Evolutionary conservation across 2,888 invertebrate genomes (phyloP).

Genomic region (Ypsolopha sequella): DNA sequence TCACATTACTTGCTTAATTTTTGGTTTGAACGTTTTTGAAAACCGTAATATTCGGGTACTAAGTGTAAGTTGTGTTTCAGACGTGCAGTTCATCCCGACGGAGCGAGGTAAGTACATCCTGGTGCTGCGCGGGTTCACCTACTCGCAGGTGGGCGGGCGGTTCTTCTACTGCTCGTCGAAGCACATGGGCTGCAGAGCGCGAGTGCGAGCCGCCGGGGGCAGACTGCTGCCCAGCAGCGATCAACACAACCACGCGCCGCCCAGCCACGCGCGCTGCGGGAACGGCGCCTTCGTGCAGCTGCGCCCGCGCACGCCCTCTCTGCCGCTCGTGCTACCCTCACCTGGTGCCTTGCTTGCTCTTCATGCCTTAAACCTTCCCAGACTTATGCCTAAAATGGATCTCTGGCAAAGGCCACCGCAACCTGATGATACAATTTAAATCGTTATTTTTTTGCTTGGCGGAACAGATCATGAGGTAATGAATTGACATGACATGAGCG

Average conservation of each 20-base stretch:
- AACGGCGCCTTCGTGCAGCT: constrained; percentile 61
- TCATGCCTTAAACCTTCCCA: constrained; percentile 41
- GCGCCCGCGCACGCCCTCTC: constrained; percentile 36
- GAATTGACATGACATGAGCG: too few relatives aligned
- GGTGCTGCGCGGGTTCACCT: constrained; percentile 57
- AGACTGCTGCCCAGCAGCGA: constrained; percentile 53
- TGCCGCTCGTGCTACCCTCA: constrained; percentile 16
- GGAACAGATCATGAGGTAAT: too few relatives aligned
- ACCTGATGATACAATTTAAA: constrained; percentile 11
- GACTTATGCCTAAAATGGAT: constrained; percentile 55
- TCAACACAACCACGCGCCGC: constrained; percentile 55
- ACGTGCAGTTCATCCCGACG: constrained; percentile 64
- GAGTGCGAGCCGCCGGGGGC: constrained; percentile 47
- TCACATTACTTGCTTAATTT: too few relatives aligned
- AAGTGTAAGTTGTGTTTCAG: constrained; percentile 28
- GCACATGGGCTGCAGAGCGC: constrained; percentile 58
- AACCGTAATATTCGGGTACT: too few relatives aligned
- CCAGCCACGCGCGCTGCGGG: constrained; percentile 60
- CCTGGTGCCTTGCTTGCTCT: constrained; percentile 19
- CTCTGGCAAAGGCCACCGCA: constrained; percentile 43
- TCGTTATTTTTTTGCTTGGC: too few relatives aligned
- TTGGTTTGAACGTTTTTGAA: too few relatives aligned
- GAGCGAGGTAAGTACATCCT: constrained; percentile 62
- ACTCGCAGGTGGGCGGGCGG: constrained; percentile 62
- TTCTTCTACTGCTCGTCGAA: constrained; percentile 65